A percentile compares a stretch with the other conserved stretches of the same genome.
Evolutionary conservation across 2,113 vertebrate genomes (phyloP).

Genomic region (Sakesphorus luctuosus): DNA sequence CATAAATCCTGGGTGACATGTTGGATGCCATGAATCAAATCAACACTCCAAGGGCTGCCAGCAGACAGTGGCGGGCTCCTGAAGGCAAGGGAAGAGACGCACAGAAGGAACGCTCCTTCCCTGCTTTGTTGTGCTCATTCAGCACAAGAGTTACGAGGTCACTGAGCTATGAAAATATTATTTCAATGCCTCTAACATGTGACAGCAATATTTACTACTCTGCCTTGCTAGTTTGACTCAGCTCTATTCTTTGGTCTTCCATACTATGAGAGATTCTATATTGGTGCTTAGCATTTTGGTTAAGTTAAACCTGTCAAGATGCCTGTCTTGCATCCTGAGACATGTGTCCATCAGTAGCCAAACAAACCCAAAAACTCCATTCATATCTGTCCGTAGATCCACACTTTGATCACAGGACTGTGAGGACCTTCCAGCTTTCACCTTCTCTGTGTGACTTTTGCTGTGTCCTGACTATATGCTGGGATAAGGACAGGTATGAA

Average conservation of each 20-base stretch:
- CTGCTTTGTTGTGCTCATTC: neutral
- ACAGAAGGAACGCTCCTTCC: neutral
- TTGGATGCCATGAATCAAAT: neutral
- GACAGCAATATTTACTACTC: neutral
- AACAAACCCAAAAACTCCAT: neutral
- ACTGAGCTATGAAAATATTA: neutral
- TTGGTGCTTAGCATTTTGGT: neutral
- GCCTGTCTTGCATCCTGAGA: neutral
- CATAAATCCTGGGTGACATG: constrained; percentile 1
- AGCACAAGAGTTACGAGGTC: neutral
- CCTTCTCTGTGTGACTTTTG: neutral
- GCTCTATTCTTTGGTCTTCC: neutral
- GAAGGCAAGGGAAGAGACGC: neutral
- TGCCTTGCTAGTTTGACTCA: neutral
- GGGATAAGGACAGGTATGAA: neutral
- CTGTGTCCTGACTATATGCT: neutral
- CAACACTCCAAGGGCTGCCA: neutral
- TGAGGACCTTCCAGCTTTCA: neutral
- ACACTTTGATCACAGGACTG: neutral
- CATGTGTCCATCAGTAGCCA: fast-evolving
- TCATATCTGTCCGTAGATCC: neutral
- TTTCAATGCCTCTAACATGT: neutral
- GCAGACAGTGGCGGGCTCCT: neutral
- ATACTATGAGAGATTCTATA: neutral
- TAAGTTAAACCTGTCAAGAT: neutral